Evolutionary conservation across 2,797 vertebrate genomes (phyloP), one percentile per base, ranked within the genome.

Genomic region (Notolabrus celidotus): DNA sequence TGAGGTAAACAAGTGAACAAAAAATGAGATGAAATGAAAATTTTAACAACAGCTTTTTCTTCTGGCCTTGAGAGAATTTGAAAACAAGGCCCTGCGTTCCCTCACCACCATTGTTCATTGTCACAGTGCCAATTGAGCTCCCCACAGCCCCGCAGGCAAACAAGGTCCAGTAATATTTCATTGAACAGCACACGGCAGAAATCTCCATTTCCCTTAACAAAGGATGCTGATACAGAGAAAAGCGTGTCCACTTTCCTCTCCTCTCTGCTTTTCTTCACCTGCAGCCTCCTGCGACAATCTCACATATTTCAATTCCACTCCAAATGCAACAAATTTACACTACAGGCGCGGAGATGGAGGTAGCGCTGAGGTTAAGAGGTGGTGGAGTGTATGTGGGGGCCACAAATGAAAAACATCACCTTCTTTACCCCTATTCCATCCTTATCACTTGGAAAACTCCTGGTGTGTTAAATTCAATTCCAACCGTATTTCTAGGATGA

Each of bases 381-480:
- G 67, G 66, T 12, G 22, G 46, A 47, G 55, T 41, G 79, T 45
- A 7, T 52, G 33, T 71, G 12, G 14, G 5, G 66, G 75, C 56
- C 66, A n/a, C 56, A 69, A 53, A 85, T 79, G 50, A 60, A 76
- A 83, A 67, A 67, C 50, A 54, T 27, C 59, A 71, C 39, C 34
- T 62, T 68, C 74, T 71, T 27, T 15, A 8, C 31, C 42, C 68
- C 82, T 71, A 68, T 75, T 82, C 61, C 65, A 61, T 71, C 23
- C 76, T 86, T 88, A 91, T 89, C 87, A 31, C 53, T 15, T 33
- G 41, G 72, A 80, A 77, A 91, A 83, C 74, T 92, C 86, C 69
- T 86, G 79, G 69, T 83, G 91, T 92, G 87, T 90, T 88, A 93
- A 92, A 93, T 89, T 89, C 69, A 91, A 92, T 90, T 92, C 60